These are phyloP conservation scores for Sebastes elongatus DNA, from an alignment of 2,797 vertebrate genomes.

Conservation along the genomic window DNA sequence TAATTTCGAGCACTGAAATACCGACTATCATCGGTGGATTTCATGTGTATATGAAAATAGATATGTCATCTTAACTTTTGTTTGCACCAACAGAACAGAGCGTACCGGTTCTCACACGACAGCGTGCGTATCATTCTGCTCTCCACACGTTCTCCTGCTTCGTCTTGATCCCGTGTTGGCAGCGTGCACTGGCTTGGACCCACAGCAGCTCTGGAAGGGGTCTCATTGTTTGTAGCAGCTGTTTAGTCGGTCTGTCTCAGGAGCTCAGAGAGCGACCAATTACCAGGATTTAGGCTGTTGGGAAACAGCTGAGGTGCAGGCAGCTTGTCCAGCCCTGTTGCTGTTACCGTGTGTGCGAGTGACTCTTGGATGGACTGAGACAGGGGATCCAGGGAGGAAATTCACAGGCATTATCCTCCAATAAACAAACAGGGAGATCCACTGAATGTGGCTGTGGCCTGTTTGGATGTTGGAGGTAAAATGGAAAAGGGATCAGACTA, in stretches of 20 bases:
- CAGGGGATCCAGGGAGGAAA: slow-evolving; percentile 52
- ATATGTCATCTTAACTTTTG: slow-evolving; percentile 30
- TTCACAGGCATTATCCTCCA: slow-evolving; percentile 46
- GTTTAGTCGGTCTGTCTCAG: slow-evolving; percentile 48
- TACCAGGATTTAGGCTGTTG: slow-evolving; percentile 54
- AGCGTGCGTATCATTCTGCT: background rate
- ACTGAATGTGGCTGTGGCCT: slow-evolving; percentile 31
- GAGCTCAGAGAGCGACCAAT: slow-evolving; percentile 50
- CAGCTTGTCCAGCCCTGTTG: slow-evolving; percentile 25
- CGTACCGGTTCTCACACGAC: slow-evolving; percentile 7
- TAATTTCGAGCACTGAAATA: slow-evolving; percentile 7
- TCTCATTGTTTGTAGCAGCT: slow-evolving; percentile 65
- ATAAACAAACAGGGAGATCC: slow-evolving; percentile 63
- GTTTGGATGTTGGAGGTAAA: slow-evolving; percentile 33
- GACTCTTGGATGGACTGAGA: slow-evolving; percentile 57
- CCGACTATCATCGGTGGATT: slow-evolving; percentile 7
- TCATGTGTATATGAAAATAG: slow-evolving; percentile 48
- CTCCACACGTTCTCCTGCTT: slow-evolving; percentile 10
- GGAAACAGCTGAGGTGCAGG: slow-evolving; percentile 62
- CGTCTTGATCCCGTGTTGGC: slow-evolving; percentile 37
- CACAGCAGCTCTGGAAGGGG: slow-evolving; percentile 38
- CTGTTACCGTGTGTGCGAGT: slow-evolving; percentile 26
- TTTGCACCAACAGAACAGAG: slow-evolving; percentile 32
- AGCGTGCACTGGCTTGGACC: slow-evolving; percentile 21
- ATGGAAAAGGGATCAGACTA: slow-evolving; percentile 10